Evolutionary conservation across 92 coral and sea anemone genomes (phyloP), one percentile per base, ranked within the genome.

Genomic region (Umimayanthus kanabou): DNA sequence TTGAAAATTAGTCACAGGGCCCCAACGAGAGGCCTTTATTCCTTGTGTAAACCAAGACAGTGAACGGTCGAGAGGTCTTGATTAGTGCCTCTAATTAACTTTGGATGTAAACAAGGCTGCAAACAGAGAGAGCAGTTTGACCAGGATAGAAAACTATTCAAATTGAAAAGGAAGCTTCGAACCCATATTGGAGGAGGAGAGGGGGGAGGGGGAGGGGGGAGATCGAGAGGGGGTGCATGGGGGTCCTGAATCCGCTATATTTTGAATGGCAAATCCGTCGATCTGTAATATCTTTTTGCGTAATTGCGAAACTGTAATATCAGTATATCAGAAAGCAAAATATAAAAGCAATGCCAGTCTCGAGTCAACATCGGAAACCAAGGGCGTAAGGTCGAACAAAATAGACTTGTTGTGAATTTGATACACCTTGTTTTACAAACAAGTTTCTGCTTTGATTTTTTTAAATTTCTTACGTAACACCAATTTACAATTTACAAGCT

Each of bases 21-120:
- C 25, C 80, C 23, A 43, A 45, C 33, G 40, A 78, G 82, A 45
- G 82, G 65, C 66, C 23, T 78, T 78, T 78, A 58, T 78, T 78
- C 39, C 23, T 5, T 45, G 49, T 26, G 82, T 78, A 78, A 78
- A 78, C 82, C 47, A n/a, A 16, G 29, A 75, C 50, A 75, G 79
- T 39, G 14, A 9, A 7, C 37, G 20, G 18, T 49, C 39, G 66
- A 42, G 82, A 78, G n/a, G 18, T 78, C 64, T 78, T 78, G 82
- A 78, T 49, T 78, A 78, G 82, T 78, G 57, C 15, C 61, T 42
- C 16, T 76, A 76, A 39, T 39, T 76, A 42, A 76, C 58, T 76
- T n/a, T 10, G n/a, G 66, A 45, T 26, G 58, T 78, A 45, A 77
- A 47, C 81, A 50, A 15, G 23, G 30, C 79, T 39, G 64, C 22